Evolutionary conservation across 2,113 vertebrate genomes (phyloP).

Genomic region (Hoplias malabaricus): DNA sequence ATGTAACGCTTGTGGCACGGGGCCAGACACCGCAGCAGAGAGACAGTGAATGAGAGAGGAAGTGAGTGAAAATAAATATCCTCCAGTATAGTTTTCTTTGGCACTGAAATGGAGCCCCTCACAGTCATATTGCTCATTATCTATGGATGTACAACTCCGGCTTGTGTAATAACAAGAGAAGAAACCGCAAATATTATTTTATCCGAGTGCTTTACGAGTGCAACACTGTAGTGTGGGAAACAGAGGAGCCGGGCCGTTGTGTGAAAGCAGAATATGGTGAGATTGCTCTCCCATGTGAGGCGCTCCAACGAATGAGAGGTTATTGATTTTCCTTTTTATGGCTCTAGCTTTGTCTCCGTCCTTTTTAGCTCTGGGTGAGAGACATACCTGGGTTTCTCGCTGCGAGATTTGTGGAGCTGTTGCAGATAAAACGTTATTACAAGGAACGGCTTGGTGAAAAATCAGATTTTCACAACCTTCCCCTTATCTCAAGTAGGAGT

Average conservation of each 20-base stretch:
- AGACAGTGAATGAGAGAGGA: not conserved
- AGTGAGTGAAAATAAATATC: not conserved
- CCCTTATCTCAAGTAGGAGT: too few relatives aligned
- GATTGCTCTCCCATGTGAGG: not conserved
- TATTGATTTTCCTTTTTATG: conserved; percentile 14
- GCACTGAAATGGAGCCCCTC: too few relatives aligned
- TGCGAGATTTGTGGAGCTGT: not conserved
- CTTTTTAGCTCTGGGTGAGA: conserved; percentile 1
- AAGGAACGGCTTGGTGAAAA: not conserved
- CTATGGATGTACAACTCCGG: not conserved
- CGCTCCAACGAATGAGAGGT: not conserved
- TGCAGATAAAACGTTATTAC: not conserved
- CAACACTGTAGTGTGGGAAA: not conserved
- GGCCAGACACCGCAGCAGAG: too few relatives aligned
- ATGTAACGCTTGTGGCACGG: too few relatives aligned
- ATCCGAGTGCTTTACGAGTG: not conserved
- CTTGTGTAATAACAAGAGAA: not conserved
- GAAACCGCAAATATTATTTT: not conserved
- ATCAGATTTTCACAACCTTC: not conserved
- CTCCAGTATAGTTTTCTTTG: not conserved
- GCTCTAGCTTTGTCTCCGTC: not conserved
- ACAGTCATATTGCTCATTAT: too few relatives aligned
- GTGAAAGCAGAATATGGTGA: not conserved
- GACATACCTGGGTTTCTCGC: not conserved
- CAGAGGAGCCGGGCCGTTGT: not conserved